Evolutionary conservation across 2,113 vertebrate species (phyloP).

Genomic region (Hypanus sabinus): DNA sequence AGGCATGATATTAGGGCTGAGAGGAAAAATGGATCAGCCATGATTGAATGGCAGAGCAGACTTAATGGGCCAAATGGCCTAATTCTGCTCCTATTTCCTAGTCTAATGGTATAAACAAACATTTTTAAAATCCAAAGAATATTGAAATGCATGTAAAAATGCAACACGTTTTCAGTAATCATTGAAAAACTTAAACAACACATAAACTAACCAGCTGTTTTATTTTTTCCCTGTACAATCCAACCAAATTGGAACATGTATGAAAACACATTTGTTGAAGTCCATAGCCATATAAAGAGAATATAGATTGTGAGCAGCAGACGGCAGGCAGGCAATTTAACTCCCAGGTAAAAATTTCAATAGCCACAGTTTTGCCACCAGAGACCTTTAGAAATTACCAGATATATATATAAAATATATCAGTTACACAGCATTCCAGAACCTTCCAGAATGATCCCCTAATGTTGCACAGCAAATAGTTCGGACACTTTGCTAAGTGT

Average conservation of each 20-base stretch:
- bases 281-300: background rate
- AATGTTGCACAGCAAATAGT: background rate
- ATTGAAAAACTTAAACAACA: slow-evolving; percentile 29
- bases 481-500: background rate
- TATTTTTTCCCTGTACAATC: background rate
- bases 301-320: background rate
- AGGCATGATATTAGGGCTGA: too few relatives aligned
- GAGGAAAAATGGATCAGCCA: too few relatives aligned
- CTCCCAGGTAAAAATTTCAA: background rate
- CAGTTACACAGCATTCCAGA: background rate
- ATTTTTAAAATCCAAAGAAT: slow-evolving; percentile 23
- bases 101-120: background rate
- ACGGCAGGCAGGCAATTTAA: background rate
- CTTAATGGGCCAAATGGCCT: too few relatives aligned
- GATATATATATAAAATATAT: background rate
- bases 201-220: slow-evolving; percentile 20
- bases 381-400: background rate
- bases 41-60: too few relatives aligned
- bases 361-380: background rate
- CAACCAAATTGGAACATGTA: slow-evolving; percentile 1
- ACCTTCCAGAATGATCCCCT: background rate
- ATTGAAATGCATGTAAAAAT: slow-evolving; percentile 5
- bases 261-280: background rate
- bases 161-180: background rate
- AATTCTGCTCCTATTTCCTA: too few relatives aligned